phyloP scores from a whole-genome alignment of 2,113 vertebrate genomes.

The Probosciger aterrimus region DNA sequence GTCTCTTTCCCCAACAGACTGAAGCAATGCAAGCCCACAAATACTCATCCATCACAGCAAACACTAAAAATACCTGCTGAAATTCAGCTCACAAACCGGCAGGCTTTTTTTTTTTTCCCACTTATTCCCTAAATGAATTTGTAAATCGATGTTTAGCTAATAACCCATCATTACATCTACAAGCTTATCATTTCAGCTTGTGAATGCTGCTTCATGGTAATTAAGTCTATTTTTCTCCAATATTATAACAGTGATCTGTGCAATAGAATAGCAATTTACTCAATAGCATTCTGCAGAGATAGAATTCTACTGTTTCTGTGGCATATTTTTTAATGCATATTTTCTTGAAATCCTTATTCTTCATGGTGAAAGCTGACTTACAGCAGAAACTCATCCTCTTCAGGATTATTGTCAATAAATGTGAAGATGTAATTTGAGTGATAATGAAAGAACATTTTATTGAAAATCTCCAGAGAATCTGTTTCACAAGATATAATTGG shows the following conservation, averaged over 20 bases:
- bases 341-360: not conserved
- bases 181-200: not conserved
- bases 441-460: slow-evolving; percentile 67
- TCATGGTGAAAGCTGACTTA: slow-evolving; percentile 27
- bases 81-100: not conserved
- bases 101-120: not conserved
- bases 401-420: slow-evolving; percentile 31
- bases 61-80: not conserved
- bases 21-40: not conserved
- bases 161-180: not conserved
- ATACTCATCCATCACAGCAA: not conserved
- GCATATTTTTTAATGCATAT: not conserved
- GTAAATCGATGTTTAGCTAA: not conserved
- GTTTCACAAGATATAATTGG: slow-evolving; percentile 46
- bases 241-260: not conserved
- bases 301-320: not conserved
- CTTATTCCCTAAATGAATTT: not conserved
- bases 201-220: not conserved
- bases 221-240: not conserved
- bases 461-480: slow-evolving; percentile 47
- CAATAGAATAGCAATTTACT: not conserved
- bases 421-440: slow-evolving; percentile 40
- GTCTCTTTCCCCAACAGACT: not conserved
- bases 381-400: not conserved
- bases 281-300: not conserved